Base-by-base conservation (phyloP, 2,797 vertebrate genomes). In the Eurystomus glaucurus region DNA sequence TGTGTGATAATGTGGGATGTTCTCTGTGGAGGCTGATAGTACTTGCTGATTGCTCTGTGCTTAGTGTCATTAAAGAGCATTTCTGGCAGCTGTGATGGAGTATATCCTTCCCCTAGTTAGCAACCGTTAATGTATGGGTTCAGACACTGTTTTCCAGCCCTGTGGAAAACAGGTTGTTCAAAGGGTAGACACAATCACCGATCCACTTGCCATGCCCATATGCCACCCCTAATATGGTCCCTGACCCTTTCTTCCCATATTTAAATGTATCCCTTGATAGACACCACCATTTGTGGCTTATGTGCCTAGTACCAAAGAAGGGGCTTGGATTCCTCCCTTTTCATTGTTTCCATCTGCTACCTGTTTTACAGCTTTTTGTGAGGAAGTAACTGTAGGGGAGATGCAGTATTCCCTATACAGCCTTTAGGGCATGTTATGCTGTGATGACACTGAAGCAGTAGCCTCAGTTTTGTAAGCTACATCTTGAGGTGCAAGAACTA, bases 201-300 rank as follows among this genome's bases (percentile, higher is more conserved):
- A 3, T 39, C 31, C 2, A 1, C 21, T 29, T 66, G 28, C 57
- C 18, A 3, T 60, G 25, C 25, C n/a, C 17, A 1, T 8, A 2
- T 35, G 16, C 43, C 22, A 55, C 6, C 10, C 10, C 6, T 28
- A 37, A 0, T 31, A 28, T 35, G 31, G 31, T 68, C 25, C 17
- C 0, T 18, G 12, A 19, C 26, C 1, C 8, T n/a, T 65, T 57
- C 48, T 41, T 88, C 29, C 22, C 6, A 2, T 75, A 13, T 88
- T 72, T 69, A 37, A 39, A 13, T 55, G 29, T 79, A 45, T 80
- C 20, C 61, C 19, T 37, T 75, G 26, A 12, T 50, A 19, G 28
- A 46, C 16, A 65, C 11, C 4, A 7, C 19, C 5, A 0, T 29
- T 70, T 43, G 33, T 69, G 39, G 43, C 14, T 78, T 5, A 12